Percentiles rank a stretch among this genome's conserved stretches.
phyloP scores from a whole-genome alignment of 2,113 vertebrate genomes.

The Heloderma charlesbogerti region DNA sequence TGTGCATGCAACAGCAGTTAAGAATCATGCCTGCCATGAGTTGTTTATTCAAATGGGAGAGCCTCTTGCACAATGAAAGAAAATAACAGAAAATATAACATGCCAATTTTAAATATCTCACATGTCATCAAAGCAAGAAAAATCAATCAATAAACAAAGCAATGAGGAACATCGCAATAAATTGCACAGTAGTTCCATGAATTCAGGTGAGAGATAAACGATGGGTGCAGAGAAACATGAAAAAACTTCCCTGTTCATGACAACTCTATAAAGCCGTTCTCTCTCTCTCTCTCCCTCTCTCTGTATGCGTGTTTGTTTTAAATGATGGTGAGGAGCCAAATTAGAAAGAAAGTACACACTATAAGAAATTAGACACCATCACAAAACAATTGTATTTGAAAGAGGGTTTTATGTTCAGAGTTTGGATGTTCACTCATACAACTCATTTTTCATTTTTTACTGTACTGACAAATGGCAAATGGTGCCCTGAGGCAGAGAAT shows the following conservation, averaged over 20 bases:
- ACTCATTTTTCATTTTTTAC: conserved; percentile 34
- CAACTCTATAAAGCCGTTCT: not conserved
- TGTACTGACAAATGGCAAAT: not conserved
- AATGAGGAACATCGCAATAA: not conserved
- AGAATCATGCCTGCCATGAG: not conserved
- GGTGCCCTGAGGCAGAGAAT: conserved; percentile 30
- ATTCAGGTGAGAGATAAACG: not conserved
- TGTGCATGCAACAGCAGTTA: not conserved
- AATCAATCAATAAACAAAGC: conserved; percentile 9
- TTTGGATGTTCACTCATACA: not conserved
- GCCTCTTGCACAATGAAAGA: not conserved
- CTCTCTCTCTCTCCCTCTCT: not conserved
- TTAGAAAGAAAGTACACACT: not conserved
- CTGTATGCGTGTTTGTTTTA: not conserved
- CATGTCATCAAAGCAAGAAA: not conserved
- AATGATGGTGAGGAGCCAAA: not conserved
- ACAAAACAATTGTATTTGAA: conserved; percentile 26
- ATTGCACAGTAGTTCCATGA: not conserved
- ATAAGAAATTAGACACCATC: not conserved
- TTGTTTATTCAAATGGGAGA: not conserved
- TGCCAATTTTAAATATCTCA: not conserved
- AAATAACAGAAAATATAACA: not conserved
- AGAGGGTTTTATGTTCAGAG: not conserved
- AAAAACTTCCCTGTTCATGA: not conserved
- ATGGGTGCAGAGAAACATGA: not conserved